Evolutionary conservation across 1,140 invertebrate genomes (phyloP), one percentile per base, ranked within the genome.

Genomic region (Dufourea novaeangliae): DNA sequence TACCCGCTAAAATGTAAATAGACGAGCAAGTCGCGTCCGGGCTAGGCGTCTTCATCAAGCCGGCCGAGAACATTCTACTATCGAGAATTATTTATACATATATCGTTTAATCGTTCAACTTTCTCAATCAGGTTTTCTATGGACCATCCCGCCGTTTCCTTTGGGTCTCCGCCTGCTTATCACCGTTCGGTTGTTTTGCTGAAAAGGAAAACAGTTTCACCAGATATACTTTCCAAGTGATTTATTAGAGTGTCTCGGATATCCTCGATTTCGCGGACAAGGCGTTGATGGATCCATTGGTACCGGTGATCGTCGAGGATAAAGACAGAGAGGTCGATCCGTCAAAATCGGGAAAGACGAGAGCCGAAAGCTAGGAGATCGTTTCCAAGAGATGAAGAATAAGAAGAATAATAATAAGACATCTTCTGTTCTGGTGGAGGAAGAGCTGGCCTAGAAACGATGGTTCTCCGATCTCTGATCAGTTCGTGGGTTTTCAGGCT

Each of bases 401-500:
- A 32, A 37, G 64, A 54, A 63, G 71, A 50, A 44, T 41, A 77
- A 64, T 34, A 62, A 41, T 4, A 37, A 64, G 61, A 71, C 17
- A 71, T 69, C 12, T 25, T 25, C 22, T n/a, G 44, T n/a, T n/a
- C n/a, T 25, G 71, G 62, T 69, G 67, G 39, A 82, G 79, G 67
- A 86, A 80, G 84, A 88, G 86, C 56, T 90, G 89, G 87, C 89
- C 89, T 90, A 90, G 88, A 90, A 90, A 90, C 78, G 78, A 44
- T 41, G 80, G 52, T 44, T 69, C 72, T 80, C 79, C 85, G 59
- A 62, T 62, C 59, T 62, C 59, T 11, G 73, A 68, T 75, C 73
- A 37, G 71, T 57, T 57, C 86, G 80, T 77, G 73, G 80, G 82
- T 83, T 85, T 75, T 59, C 63, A 88, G 72, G 75, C 69, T 67